Evolutionary conservation across 2,113 vertebrate genomes (phyloP).

Genomic region (Dromas ardeola): DNA sequence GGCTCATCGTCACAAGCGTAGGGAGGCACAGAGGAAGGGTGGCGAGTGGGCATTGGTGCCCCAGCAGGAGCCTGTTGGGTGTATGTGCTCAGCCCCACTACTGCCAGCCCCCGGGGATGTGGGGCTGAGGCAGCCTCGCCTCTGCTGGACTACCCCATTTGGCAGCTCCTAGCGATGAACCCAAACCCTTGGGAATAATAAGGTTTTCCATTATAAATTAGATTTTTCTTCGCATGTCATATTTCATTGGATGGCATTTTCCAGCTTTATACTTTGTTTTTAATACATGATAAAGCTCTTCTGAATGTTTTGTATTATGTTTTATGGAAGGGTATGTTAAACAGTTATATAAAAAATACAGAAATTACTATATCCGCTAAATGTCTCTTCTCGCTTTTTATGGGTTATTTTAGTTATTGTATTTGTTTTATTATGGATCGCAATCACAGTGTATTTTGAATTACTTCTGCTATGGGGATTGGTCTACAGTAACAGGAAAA

Average conservation of each 20-base stretch:
- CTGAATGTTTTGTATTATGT: background rate
- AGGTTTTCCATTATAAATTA: background rate
- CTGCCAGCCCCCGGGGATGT: fast-evolving
- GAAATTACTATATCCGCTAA: background rate
- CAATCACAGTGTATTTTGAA: background rate
- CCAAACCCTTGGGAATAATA: background rate
- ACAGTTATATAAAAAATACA: background rate
- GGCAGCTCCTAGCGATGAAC: background rate
- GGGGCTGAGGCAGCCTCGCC: background rate
- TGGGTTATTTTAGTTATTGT: background rate
- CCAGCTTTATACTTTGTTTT: background rate
- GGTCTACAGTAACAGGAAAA: background rate
- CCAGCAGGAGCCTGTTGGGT: too few species aligned
- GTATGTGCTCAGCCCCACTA: background rate
- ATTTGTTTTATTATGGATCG: background rate
- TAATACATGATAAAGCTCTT: background rate
- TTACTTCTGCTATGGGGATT: background rate
- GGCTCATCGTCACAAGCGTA: too few species aligned
- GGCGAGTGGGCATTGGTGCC: fast-evolving
- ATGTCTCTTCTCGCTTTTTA: background rate
- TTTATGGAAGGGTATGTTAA: background rate
- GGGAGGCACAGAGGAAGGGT: background rate
- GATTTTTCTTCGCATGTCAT: background rate
- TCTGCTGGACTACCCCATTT: background rate
- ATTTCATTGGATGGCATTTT: background rate